Conservation (phyloP, 92 coral and sea anemone genomes). For the Nematostella vectensis region DNA sequence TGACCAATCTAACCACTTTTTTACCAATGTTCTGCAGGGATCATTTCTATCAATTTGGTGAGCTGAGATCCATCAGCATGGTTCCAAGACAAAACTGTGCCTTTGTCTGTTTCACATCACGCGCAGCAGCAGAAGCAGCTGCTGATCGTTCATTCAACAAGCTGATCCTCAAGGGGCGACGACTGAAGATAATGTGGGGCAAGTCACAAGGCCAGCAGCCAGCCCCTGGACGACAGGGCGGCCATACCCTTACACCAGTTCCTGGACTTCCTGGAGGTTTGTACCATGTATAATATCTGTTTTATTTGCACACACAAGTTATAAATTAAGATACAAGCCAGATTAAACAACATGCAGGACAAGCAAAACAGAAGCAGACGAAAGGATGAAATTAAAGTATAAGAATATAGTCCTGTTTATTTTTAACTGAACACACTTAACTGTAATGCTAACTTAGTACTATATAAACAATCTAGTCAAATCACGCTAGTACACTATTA, state of each 20-base stretch:
- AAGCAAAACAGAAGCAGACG: not conserved
- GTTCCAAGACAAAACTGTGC: constrained; percentile 99
- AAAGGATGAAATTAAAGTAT: too few species aligned
- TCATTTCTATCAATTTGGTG: constrained; percentile 98
- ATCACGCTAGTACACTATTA: too few species aligned
- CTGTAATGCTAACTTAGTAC: too few species aligned
- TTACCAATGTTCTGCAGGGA: constrained; percentile 80
- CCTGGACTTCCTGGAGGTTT: constrained; percentile 98
- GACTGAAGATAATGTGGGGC: constrained; percentile 98
- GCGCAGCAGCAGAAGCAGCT: constrained; percentile 88
- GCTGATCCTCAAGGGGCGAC: constrained; percentile 84
- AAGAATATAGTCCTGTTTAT: too few species aligned
- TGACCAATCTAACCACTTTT: too few species aligned
- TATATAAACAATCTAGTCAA: too few species aligned
- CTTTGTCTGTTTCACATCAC: constrained; percentile 88
- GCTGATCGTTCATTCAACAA: constrained; percentile 93
- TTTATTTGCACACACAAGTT: not conserved
- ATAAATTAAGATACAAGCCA: not conserved
- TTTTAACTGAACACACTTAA: too few species aligned
- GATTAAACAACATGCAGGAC: not conserved
- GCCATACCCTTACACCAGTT: constrained; percentile 68
- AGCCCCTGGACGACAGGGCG: constrained; percentile 67
- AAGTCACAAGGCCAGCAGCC: constrained; percentile 95
- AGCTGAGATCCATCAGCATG: constrained; percentile 96
- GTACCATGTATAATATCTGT: too few species aligned